Conservation (phyloP, 2,113 vertebrate genomes). For the Bambusicola thoracicus region DNA sequence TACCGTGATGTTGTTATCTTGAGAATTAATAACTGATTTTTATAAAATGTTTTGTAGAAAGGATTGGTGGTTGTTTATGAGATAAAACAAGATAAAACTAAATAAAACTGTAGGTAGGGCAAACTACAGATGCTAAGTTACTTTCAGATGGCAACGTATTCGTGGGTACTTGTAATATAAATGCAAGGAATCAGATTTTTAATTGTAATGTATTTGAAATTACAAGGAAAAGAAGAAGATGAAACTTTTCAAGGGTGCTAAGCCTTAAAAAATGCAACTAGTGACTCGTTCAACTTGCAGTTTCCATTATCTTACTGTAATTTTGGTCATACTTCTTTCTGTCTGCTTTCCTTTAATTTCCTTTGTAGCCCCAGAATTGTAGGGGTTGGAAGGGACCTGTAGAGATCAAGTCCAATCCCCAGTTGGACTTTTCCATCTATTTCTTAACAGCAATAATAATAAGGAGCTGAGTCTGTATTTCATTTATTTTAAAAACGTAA, state of each 20-base stretch:
- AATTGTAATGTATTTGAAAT: neutral
- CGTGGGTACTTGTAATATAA: neutral
- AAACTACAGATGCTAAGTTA: neutral
- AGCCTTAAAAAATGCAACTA: neutral
- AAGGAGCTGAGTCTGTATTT: neutral
- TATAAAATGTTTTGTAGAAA: neutral
- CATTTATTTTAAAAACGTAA: neutral
- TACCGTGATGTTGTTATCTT: neutral
- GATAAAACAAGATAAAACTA: neutral
- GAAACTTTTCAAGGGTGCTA: neutral
- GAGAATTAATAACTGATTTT: neutral
- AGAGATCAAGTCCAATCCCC: too few relatives aligned
- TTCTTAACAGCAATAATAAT: neutral
- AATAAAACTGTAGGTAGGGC: neutral
- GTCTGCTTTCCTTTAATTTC: neutral
- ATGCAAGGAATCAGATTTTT: neutral
- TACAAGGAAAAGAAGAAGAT: neutral
- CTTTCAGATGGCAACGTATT: neutral
- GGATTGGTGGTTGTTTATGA: neutral
- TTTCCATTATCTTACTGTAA: neutral
- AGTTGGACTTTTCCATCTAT: neutral
- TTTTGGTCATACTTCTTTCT: neutral
- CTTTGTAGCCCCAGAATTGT: neutral
- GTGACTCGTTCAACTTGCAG: neutral
- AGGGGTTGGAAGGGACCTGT: too few relatives aligned